A percentile compares a stretch with the other conserved stretches of the same genome.
These are phyloP conservation scores for Eurosta solidaginis DNA, from an alignment of 1,140 invertebrate genomes.

Conservation along the genomic window DNA sequence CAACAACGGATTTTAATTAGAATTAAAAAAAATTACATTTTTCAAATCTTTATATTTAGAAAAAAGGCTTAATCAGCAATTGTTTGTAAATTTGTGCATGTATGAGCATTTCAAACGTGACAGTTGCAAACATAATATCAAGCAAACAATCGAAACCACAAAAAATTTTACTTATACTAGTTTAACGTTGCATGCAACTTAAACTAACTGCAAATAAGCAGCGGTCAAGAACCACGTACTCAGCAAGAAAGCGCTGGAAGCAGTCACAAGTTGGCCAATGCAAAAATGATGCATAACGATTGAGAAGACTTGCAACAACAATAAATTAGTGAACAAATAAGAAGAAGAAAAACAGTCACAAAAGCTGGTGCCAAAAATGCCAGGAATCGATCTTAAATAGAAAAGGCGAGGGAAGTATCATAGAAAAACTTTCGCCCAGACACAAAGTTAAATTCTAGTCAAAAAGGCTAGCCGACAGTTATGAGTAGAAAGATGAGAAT, in stretches of 20 bases:
- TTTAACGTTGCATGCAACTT: conserved; percentile 13
- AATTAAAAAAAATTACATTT: too few species aligned
- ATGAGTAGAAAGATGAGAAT: not conserved
- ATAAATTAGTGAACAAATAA: not conserved
- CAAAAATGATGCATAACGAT: not conserved
- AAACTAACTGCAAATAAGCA: conserved; percentile 19
- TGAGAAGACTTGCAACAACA: not conserved
- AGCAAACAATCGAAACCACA: not conserved
- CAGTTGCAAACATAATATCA: not conserved
- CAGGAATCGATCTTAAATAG: not conserved
- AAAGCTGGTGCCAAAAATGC: not conserved
- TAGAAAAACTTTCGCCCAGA: too few species aligned
- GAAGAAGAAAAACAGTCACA: not conserved
- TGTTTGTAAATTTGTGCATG: not conserved
- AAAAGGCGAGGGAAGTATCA: not conserved
- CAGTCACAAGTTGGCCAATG: conserved; percentile 1
- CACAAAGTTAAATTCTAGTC: not conserved
- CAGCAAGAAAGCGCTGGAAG: not conserved
- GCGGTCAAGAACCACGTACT: not conserved
- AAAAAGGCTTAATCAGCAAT: conserved; percentile 17
- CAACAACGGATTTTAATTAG: too few species aligned
- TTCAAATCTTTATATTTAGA: too few species aligned
- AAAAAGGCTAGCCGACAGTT: not conserved
- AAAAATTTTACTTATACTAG: too few species aligned
- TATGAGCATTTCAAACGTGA: not conserved